Percentiles rank a stretch among this genome's conserved stretches.
phyloP scores from a whole-genome alignment of 2,888 invertebrate genomes.

The Clunio marinus region DNA sequence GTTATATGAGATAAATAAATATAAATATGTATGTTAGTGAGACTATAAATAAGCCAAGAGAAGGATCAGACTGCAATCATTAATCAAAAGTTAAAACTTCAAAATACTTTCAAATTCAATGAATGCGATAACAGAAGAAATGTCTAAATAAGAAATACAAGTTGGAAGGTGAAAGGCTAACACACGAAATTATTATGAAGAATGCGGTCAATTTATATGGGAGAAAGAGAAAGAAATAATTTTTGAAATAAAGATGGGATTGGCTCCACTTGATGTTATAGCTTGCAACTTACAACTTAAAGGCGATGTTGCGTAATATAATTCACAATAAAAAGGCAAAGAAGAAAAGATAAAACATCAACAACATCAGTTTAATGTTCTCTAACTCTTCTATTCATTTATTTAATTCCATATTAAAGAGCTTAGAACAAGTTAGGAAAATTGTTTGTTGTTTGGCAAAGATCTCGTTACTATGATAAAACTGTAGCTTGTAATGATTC shows the following conservation, averaged over 20 bases:
- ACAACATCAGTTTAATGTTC: conserved; percentile 31
- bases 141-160: neutral
- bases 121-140: neutral
- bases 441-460: conserved; percentile 6
- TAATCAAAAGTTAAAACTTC: neutral
- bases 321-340: too few relatives aligned
- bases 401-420: too few relatives aligned
- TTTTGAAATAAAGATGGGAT: conserved; percentile 24
- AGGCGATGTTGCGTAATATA: conserved; percentile 31
- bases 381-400: conserved; percentile 15
- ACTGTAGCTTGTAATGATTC: conserved; percentile 32
- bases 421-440: conserved; percentile 26
- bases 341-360: neutral
- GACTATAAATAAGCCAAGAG: too few relatives aligned
- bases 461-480: conserved; percentile 26
- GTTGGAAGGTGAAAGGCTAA: conserved; percentile 9
- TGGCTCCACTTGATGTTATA: neutral
- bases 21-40: too few relatives aligned
- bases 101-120: conserved; percentile 8
- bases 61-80: neutral
- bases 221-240: too few relatives aligned
- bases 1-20: too few relatives aligned
- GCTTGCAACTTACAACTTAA: too few relatives aligned
- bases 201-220: conserved; percentile 24
- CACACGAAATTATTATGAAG: neutral